A percentile compares a stretch with the other conserved stretches of the same genome.
These are phyloP conservation scores for Nothoprocta pentlandii DNA, from an alignment of 2,113 vertebrate genomes.

Conservation along the genomic window DNA sequence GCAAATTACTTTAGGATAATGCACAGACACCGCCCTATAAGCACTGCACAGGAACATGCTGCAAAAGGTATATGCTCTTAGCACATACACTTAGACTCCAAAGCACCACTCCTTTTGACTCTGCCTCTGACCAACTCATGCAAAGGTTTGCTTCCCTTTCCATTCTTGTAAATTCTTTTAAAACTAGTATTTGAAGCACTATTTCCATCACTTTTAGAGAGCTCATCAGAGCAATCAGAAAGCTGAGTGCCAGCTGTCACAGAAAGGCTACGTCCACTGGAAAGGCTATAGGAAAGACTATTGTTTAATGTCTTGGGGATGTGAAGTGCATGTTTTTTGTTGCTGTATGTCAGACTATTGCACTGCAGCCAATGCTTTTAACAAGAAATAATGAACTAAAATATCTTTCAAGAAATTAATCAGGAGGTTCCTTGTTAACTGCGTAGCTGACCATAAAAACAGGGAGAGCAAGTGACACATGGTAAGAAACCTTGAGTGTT, in stretches of 20 bases:
- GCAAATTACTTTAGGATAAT: background rate
- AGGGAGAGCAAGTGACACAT: constrained; percentile 40
- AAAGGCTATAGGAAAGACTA: constrained; percentile 17
- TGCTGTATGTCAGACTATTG: constrained; percentile 69
- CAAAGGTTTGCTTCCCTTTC: background rate
- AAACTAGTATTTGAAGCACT: background rate
- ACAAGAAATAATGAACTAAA: constrained; percentile 72
- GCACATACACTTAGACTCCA: background rate
- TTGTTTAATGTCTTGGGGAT: constrained; percentile 66
- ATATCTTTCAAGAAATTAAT: constrained; percentile 71
- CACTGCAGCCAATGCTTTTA: constrained; percentile 72
- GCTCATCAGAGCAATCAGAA: background rate
- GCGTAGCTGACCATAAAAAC: background rate
- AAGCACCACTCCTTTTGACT: background rate
- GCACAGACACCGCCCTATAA: background rate
- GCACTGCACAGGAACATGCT: background rate
- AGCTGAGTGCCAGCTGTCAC: background rate
- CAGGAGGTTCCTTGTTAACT: constrained; percentile 66
- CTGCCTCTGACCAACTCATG: background rate
- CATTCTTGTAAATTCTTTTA: background rate
- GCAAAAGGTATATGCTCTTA: background rate
- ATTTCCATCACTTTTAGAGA: background rate
- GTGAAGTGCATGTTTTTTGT: constrained; percentile 66
- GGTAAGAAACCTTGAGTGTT: background rate
- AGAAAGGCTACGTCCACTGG: background rate